phyloP scores from a whole-genome alignment of 37 sponge, comb jelly and placozoan species.

The Cladorhizidae sp. region DNA sequence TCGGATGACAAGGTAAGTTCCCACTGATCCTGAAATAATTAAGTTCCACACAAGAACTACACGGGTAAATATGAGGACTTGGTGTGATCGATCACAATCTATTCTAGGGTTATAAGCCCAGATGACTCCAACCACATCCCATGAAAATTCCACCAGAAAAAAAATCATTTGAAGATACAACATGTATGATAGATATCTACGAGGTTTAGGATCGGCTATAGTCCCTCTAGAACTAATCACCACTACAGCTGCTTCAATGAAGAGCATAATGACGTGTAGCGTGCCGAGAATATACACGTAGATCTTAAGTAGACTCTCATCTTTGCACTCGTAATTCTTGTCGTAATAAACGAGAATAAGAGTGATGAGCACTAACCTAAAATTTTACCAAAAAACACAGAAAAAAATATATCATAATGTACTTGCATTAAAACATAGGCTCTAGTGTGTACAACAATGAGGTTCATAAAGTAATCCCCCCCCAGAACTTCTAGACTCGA shows the following conservation, averaged over 20 bases:
- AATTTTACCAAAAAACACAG: not conserved
- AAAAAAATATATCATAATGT: not conserved
- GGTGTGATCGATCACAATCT: conserved; percentile 44
- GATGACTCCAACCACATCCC: conserved; percentile 74
- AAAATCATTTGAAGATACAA: conserved; percentile 44
- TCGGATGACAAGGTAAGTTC: conserved; percentile 44
- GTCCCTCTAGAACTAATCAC: conserved; percentile 64
- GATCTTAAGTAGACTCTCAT: conserved; percentile 46
- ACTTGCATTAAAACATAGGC: no score
- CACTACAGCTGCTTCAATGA: conserved; percentile 33
- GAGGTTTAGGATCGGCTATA: conserved; percentile 66
- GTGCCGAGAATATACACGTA: conserved; percentile 54
- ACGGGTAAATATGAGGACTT: conserved; percentile 23
- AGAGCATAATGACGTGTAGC: conserved; percentile 29
- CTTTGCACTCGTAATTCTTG: conserved; percentile 29
- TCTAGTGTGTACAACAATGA: no score
- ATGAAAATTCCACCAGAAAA: conserved; percentile 48
- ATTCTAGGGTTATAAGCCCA: conserved; percentile 71
- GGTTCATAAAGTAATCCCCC: no score
- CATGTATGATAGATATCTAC: conserved; percentile 18
- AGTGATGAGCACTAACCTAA: conserved; percentile 49
- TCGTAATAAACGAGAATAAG: conserved; percentile 29
- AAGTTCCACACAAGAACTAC: conserved; percentile 64
- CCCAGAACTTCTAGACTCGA: no score
- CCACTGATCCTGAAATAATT: conserved; percentile 4